Percentiles rank a stretch among this genome's conserved stretches.
phyloP scores from a whole-genome alignment of 2,888 invertebrate genomes.

The Lasioglossum figueresi region DNA sequence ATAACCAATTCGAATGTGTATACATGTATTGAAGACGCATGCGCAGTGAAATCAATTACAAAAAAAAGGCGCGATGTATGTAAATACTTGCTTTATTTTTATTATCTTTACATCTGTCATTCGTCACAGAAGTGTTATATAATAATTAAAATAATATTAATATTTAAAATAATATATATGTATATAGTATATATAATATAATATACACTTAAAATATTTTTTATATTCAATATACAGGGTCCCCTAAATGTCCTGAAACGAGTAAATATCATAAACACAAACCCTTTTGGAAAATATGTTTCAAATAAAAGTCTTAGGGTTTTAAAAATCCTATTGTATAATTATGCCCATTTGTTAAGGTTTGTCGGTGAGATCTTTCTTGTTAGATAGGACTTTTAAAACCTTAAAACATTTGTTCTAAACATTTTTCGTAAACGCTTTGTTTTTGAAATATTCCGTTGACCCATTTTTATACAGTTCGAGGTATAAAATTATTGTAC shows the following conservation, averaged over 20 bases:
- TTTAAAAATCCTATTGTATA: not conserved
- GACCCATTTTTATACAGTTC: not conserved
- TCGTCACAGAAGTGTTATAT: not conserved
- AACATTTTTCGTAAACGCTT: not conserved
- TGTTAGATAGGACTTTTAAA: not conserved
- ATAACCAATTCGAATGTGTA: too few species aligned
- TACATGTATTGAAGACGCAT: too few species aligned
- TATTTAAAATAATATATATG: not conserved
- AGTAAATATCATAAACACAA: not conserved
- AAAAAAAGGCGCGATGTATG: too few species aligned
- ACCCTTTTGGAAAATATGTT: not conserved
- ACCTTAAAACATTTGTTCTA: not conserved
- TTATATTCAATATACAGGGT: not conserved
- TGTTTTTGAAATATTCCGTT: not conserved
- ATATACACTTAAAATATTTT: not conserved
- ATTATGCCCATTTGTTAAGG: not conserved
- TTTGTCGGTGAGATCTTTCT: not conserved
- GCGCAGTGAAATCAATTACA: too few species aligned
- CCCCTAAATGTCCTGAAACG: too few species aligned
- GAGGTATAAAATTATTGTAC: too few species aligned
- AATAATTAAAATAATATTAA: not conserved
- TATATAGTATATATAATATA: not conserved
- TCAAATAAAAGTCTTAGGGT: not conserved
- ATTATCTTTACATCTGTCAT: not conserved
- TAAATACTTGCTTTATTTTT: not conserved